Percentiles rank a stretch among this genome's conserved stretches.
Evolutionary conservation across 2,888 invertebrate species (phyloP).

Genomic region (Phengaris alcon): DNA sequence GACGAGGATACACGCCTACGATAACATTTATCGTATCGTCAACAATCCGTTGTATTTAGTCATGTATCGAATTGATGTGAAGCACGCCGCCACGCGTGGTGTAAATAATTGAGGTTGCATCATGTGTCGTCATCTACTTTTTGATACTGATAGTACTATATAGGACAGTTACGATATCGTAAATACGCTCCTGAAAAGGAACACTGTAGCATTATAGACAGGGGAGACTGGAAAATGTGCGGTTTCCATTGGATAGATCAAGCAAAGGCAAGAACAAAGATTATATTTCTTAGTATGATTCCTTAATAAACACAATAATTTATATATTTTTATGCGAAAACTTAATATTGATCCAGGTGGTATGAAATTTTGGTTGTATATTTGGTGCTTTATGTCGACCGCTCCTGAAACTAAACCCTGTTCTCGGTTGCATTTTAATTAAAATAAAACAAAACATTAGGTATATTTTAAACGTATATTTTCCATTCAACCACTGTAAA

Average conservation of each 20-base stretch:
- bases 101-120: neutral
- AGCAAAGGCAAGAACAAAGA: too few relatives aligned
- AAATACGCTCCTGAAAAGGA: too few relatives aligned
- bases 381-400: neutral
- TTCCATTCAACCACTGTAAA: constrained; percentile 1
- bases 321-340: too few relatives aligned
- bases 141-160: neutral
- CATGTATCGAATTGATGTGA: constrained; percentile 6
- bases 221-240: too few relatives aligned
- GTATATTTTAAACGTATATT: neutral
- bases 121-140: neutral
- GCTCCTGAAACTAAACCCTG: neutral
- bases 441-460: neutral
- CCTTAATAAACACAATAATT: too few relatives aligned
- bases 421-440: neutral
- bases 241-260: too few relatives aligned
- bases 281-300: too few relatives aligned
- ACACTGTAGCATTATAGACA: too few relatives aligned
- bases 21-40: constrained; percentile 1
- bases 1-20: constrained; percentile 22
- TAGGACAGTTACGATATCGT: too few relatives aligned
- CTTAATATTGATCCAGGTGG: too few relatives aligned
- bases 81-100: neutral
- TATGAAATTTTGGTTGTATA: too few relatives aligned
- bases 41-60: neutral